A percentile compares a stretch with the other conserved stretches of the same genome.
Evolutionary conservation across 2,113 vertebrate species (phyloP).

Genomic region (Mobula birostris): DNA sequence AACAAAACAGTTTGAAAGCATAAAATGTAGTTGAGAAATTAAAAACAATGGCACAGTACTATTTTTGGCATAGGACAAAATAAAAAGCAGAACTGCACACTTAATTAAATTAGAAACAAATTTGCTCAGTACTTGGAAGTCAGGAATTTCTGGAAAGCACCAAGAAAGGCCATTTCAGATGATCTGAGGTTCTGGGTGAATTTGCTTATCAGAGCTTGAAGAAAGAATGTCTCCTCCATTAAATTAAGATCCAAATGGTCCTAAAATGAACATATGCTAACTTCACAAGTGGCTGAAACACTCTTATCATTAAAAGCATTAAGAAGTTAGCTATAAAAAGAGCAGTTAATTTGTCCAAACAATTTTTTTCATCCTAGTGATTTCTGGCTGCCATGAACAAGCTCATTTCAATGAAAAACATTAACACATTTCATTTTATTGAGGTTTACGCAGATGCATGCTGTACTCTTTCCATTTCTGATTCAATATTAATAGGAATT

Average conservation of each 20-base stretch:
- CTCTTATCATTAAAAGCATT: not conserved
- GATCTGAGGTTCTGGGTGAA: not conserved
- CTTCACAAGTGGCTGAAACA: not conserved
- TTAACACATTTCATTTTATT: too few species aligned
- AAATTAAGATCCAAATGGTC: not conserved
- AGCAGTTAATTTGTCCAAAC: not conserved
- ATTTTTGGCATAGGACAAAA: not conserved
- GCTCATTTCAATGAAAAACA: not conserved
- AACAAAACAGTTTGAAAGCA: not conserved
- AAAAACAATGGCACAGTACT: not conserved
- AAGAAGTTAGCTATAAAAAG: not conserved
- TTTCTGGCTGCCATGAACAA: not conserved
- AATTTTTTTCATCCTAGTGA: not conserved
- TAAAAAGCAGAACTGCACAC: not conserved
- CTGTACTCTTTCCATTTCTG: not conserved
- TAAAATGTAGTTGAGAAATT: not conserved
- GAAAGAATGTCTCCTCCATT: not conserved
- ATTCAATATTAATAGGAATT: not conserved
- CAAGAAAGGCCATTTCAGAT: not conserved
- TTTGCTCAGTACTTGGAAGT: not conserved
- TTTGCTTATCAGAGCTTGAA: not conserved
- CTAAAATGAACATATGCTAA: not conserved
- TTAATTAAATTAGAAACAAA: not conserved
- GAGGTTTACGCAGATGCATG: not conserved
- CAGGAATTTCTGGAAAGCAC: not conserved